Evolutionary conservation across 1,140 invertebrate species (phyloP).

Genomic region (Spodoptera frugiperda): DNA sequence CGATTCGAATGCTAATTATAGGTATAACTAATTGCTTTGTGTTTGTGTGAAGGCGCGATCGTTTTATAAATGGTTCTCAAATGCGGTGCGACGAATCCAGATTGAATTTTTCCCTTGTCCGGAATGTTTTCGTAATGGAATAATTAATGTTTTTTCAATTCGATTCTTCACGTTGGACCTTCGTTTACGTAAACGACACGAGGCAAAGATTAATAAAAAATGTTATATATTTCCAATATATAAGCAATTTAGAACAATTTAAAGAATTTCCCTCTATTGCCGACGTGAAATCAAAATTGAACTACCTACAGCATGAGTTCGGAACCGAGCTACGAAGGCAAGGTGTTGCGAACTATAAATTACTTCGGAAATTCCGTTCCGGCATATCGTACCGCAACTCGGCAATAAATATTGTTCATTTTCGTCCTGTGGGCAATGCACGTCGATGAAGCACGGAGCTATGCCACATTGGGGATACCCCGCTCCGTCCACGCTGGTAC

Average conservation of each 20-base stretch:
- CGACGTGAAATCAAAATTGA: constrained; percentile 47
- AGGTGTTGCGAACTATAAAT: constrained; percentile 77
- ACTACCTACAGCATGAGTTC: constrained; percentile 38
- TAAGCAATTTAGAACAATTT: not conserved
- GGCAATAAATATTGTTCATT: constrained; percentile 80
- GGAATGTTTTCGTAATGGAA: constrained; percentile 45
- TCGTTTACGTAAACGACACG: not conserved
- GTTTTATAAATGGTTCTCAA: constrained; percentile 65
- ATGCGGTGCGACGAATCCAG: constrained; percentile 46
- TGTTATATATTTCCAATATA: not conserved
- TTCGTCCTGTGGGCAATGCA: constrained; percentile 73
- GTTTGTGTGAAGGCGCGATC: constrained; percentile 70
- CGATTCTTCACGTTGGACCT: constrained; percentile 14
- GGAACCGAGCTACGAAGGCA: constrained; percentile 56
- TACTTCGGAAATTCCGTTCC: constrained; percentile 74
- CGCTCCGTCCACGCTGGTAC: constrained; percentile 25
- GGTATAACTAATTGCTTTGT: constrained; percentile 81
- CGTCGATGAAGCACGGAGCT: constrained; percentile 66
- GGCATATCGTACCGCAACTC: constrained; percentile 64
- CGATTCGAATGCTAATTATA: constrained; percentile 84
- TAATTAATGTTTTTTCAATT: constrained; percentile 45
- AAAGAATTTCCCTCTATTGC: constrained; percentile 30
- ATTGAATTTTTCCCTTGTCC: constrained; percentile 54
- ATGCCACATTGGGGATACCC: constrained; percentile 53
- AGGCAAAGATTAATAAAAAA: constrained; percentile 12